Conservation (phyloP, 2,888 invertebrate species). For the Leucozona laternaria region DNA sequence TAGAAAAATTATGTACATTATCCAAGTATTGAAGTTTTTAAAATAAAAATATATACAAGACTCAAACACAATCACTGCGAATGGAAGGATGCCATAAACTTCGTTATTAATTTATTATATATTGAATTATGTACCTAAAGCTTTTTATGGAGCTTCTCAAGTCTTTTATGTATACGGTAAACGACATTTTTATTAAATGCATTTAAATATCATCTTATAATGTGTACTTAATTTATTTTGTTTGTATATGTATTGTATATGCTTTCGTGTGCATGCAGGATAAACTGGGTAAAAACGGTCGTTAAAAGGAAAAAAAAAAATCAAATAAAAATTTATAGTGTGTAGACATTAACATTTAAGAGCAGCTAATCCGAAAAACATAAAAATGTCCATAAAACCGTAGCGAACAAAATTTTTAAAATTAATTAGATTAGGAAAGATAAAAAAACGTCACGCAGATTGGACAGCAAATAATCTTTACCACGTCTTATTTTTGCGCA, state of each 20-base stretch:
- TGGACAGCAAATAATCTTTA: too few species aligned
- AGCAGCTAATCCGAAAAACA: too few species aligned
- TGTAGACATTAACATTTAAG: too few species aligned
- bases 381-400: too few species aligned
- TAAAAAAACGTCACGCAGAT: too few species aligned
- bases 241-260: too few species aligned
- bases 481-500: too few species aligned
- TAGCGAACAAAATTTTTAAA: too few species aligned
- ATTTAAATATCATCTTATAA: not conserved
- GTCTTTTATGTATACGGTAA: slow-evolving; percentile 13
- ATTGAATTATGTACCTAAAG: not conserved
- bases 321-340: too few species aligned
- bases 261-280: not conserved
- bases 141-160: not conserved
- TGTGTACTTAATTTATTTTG: not conserved
- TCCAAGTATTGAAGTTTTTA: not conserved
- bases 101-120: not conserved
- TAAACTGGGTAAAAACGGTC: not conserved
- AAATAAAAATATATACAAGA: not conserved
- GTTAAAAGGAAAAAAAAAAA: not conserved
- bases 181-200: slow-evolving; percentile 13
- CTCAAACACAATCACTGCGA: too few species aligned
- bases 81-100: not conserved
- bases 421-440: too few species aligned
- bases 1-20: not conserved